Percentiles rank a stretch among this genome's conserved stretches.
Evolutionary conservation across 2,113 vertebrate genomes (phyloP).

Genomic region (Haemorhous mexicanus): DNA sequence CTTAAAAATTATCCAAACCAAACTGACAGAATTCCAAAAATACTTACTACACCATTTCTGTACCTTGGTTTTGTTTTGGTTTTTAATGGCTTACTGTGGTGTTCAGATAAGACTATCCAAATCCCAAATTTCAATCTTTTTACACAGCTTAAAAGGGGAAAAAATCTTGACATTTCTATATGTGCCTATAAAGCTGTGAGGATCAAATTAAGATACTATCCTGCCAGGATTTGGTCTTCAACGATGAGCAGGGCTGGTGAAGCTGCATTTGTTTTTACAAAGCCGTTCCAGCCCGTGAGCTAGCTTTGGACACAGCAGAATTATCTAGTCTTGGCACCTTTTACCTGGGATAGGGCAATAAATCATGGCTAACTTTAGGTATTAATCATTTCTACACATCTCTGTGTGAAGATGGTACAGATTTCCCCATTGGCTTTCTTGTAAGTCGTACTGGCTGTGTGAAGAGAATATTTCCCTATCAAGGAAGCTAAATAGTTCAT

Average conservation of each 20-base stretch:
- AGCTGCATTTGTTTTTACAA: neutral
- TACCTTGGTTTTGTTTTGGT: neutral
- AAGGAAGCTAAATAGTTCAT: slow-evolving; percentile 28
- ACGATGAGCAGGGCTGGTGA: neutral
- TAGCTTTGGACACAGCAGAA: neutral
- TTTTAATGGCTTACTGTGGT: neutral
- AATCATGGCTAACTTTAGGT: slow-evolving; percentile 19
- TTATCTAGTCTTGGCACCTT: neutral
- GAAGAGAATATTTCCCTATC: slow-evolving; percentile 44
- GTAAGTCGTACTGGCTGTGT: neutral
- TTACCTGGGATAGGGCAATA: neutral
- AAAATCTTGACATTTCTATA: fast-evolving
- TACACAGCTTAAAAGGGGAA: neutral
- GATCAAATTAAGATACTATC: neutral
- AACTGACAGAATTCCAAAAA: neutral
- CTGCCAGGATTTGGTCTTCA: neutral
- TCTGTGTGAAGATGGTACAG: neutral
- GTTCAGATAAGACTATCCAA: neutral
- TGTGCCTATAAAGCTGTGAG: neutral
- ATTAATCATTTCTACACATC: neutral
- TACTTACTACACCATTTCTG: neutral
- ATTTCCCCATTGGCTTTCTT: neutral
- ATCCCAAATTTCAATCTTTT: neutral
- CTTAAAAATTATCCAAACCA: neutral
- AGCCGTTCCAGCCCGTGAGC: neutral